Conservation (phyloP, 2,888 invertebrate species). For the Lycocerus yunnanus region DNA sequence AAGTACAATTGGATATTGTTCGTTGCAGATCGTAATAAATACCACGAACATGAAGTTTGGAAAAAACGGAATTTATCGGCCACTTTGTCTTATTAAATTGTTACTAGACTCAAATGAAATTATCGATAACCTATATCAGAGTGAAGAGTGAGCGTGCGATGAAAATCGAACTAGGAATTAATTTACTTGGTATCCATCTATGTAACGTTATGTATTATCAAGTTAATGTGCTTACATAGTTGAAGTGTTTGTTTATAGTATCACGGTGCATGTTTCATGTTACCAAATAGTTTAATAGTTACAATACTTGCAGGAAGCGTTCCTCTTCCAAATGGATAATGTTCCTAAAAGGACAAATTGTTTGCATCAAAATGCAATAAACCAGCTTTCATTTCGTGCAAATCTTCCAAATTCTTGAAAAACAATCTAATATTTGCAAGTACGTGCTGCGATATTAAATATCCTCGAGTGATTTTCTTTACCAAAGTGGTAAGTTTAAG, state of each 20-base stretch:
- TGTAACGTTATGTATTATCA: background rate
- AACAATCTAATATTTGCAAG: background rate
- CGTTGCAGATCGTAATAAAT: background rate
- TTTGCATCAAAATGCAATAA: background rate
- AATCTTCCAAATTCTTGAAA: background rate
- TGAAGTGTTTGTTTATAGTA: background rate
- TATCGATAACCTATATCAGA: background rate
- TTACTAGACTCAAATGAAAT: background rate
- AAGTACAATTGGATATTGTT: background rate
- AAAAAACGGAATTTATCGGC: background rate
- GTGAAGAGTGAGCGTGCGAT: background rate
- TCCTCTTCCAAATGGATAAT: background rate
- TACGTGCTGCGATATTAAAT: background rate
- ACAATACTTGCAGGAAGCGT: background rate
- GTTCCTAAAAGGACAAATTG: background rate
- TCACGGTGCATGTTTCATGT: background rate
- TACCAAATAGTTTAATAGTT: background rate
- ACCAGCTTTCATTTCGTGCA: background rate
- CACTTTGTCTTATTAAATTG: background rate
- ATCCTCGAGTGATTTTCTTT: background rate
- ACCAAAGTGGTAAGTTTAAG: background rate
- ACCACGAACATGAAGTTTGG: background rate
- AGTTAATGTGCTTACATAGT: background rate
- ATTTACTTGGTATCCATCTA: background rate
- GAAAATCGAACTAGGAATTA: background rate